Evolutionary conservation across 2,797 vertebrate species (phyloP).

Genomic region (Xenentodon cancila): DNA sequence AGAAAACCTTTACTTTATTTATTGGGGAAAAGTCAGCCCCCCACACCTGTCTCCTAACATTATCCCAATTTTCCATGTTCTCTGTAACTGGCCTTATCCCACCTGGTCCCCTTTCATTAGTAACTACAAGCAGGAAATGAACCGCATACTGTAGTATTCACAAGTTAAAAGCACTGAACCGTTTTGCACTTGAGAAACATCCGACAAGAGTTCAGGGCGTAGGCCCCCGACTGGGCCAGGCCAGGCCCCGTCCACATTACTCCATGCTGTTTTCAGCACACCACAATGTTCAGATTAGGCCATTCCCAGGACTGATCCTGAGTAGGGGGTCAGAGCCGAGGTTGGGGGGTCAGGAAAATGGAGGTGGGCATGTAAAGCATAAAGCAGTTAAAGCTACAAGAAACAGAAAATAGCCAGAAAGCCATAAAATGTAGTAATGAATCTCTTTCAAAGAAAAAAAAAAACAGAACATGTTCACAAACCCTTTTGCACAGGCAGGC

Average conservation of each 20-base stretch:
- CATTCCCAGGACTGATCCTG: conserved; percentile 63
- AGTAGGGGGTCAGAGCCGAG: conserved; percentile 55
- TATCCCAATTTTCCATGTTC: conserved; percentile 38
- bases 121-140: conserved; percentile 72
- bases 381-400: conserved; percentile 74
- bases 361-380: conserved; percentile 62
- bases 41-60: conserved; percentile 20
- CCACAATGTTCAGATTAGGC: conserved; percentile 83
- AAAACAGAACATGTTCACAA: conserved; percentile 50
- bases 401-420: conserved; percentile 30
- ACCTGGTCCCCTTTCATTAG: conserved; percentile 68
- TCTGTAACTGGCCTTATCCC: conserved; percentile 56
- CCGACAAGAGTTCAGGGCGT: conserved; percentile 60
- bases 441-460: conserved; percentile 60
- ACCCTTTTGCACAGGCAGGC: conserved; percentile 62
- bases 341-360: conserved; percentile 38
- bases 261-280: conserved; percentile 83
- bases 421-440: conserved; percentile 40
- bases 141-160: conserved; percentile 63
- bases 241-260: conserved; percentile 79
- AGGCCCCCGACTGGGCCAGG: conserved; percentile 52
- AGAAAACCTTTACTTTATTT: conserved; percentile 39
- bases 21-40: conserved; percentile 51
- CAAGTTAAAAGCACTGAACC: conserved; percentile 79
- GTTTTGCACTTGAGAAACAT: conserved; percentile 75